These are phyloP conservation scores for Cnemophilus loriae DNA, from an alignment of 2,113 vertebrate genomes.

Conservation along the genomic window DNA sequence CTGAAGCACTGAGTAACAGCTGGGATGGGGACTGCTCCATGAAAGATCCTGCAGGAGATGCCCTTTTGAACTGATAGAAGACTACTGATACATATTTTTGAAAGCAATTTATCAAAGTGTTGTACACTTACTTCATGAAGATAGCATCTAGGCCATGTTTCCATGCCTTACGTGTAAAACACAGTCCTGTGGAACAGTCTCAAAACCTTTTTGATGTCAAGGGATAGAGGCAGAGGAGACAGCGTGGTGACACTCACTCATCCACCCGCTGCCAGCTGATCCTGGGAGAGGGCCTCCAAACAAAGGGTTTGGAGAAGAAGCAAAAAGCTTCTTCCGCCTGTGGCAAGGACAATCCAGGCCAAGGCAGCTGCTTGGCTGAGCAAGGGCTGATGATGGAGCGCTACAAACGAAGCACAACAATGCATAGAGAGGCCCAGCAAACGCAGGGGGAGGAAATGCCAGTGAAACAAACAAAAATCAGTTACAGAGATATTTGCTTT, in stretches of 20 bases:
- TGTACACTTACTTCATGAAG: not conserved
- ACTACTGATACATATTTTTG: not conserved
- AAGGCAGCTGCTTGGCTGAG: not conserved
- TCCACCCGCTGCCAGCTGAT: not conserved
- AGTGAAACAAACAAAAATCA: not conserved
- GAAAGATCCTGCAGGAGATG: not conserved
- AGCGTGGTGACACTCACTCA: not conserved
- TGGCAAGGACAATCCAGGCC: not conserved
- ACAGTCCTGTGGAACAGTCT: not conserved
- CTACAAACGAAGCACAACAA: not conserved
- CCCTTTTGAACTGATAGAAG: not conserved
- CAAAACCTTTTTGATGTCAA: not conserved
- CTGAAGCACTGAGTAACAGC: not conserved
- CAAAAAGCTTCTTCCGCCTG: not conserved
- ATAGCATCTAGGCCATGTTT: not conserved
- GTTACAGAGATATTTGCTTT: not conserved
- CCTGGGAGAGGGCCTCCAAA: not conserved
- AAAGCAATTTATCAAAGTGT: not conserved
- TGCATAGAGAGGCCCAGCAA: not conserved
- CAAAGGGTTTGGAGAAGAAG: not conserved
- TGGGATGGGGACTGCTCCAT: not conserved
- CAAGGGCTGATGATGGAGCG: not conserved
- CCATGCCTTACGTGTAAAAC: not conserved
- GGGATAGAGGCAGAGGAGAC: not conserved
- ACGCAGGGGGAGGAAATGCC: not conserved